These are phyloP conservation scores for Perca fluviatilis DNA, from an alignment of 2,113 vertebrate species.

Conservation along the genomic window DNA sequence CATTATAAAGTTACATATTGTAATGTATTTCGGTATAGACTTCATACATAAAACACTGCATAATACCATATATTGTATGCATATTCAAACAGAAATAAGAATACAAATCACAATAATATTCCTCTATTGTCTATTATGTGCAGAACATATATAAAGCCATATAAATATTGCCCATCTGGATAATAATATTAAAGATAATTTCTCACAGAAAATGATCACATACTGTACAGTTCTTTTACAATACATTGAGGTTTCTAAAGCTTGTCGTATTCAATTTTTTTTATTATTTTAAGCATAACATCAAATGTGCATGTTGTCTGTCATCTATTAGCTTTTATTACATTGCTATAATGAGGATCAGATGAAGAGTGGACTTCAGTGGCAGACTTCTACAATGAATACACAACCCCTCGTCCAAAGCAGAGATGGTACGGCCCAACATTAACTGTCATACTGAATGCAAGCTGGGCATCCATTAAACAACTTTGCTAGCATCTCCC, in stretches of 20 bases:
- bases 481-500: conserved; percentile 82
- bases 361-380: conserved; percentile 25
- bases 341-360: conserved; percentile 28
- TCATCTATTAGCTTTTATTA: conserved; percentile 47
- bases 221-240: conserved; percentile 3
- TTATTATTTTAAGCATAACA: conserved; percentile 16
- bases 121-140: not conserved
- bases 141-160: conserved; percentile 7
- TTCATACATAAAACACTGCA: not conserved
- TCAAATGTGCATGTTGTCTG: conserved; percentile 48
- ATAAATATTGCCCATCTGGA: not conserved
- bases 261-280: conserved; percentile 20
- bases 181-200: conserved; percentile 21
- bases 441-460: conserved; percentile 83
- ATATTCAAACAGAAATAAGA: not conserved
- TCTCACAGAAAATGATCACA: conserved; percentile 21
- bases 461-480: conserved; percentile 83
- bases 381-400: conserved; percentile 34
- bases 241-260: not conserved
- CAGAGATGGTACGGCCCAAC: conserved; percentile 73
- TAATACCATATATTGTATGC: not conserved
- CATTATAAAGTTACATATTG: no score
- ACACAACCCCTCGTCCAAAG: conserved; percentile 54
- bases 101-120: not conserved
- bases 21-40: not conserved